Conservation (phyloP, 1,140 invertebrate species). For the Heliconius congener region DNA sequence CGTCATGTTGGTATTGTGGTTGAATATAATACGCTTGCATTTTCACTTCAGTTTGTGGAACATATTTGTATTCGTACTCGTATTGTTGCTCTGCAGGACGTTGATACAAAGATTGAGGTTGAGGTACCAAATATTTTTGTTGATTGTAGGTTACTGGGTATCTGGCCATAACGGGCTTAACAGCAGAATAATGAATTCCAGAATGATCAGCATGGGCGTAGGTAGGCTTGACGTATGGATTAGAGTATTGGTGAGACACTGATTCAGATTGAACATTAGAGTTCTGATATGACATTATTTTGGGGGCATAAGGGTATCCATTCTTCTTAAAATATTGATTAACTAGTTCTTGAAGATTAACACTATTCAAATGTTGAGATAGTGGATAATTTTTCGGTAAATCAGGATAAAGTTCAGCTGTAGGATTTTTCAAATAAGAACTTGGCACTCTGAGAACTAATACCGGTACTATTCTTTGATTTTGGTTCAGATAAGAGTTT, state of each 20-base stretch:
- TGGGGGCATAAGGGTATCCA: slow-evolving; percentile 65
- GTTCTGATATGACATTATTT: slow-evolving; percentile 64
- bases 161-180: slow-evolving; percentile 72
- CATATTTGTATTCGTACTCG: slow-evolving; percentile 66
- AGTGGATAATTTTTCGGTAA: slow-evolving; percentile 80
- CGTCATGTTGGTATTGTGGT: slow-evolving; percentile 51
- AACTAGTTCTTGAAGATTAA: slow-evolving; percentile 78
- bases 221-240: slow-evolving; percentile 61
- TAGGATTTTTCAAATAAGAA: slow-evolving; percentile 80
- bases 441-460: slow-evolving; percentile 82
- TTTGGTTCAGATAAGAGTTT: slow-evolving; percentile 60
- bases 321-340: slow-evolving; percentile 75
- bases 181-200: slow-evolving; percentile 72
- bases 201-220: slow-evolving; percentile 72
- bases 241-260: slow-evolving; percentile 64
- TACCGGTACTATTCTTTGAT: slow-evolving; percentile 79
- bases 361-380: slow-evolving; percentile 78
- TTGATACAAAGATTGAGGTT: slow-evolving; percentile 55
- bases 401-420: slow-evolving; percentile 80
- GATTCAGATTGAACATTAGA: slow-evolving; percentile 41
- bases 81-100: slow-evolving; percentile 53
- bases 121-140: slow-evolving; percentile 56
- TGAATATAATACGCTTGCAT: slow-evolving; percentile 57
- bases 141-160: slow-evolving; percentile 62
- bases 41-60: slow-evolving; percentile 48